phyloP scores from a whole-genome alignment of 2,797 vertebrate genomes.

The Yasuhikotakia modesta region DNA sequence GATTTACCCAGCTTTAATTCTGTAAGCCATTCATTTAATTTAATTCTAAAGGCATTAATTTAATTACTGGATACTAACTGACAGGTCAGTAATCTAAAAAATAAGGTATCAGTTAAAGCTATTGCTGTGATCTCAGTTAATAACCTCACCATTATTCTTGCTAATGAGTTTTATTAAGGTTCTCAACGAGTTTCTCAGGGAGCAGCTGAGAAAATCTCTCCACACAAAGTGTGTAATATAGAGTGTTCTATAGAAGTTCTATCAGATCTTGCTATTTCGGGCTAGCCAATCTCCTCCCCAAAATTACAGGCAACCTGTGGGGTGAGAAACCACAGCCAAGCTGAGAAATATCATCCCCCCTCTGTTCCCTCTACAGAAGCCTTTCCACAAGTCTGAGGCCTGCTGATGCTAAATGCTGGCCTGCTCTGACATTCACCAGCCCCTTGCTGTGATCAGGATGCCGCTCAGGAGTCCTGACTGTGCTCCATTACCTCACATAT shows the following conservation, averaged over 20 bases:
- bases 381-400: conserved; percentile 30
- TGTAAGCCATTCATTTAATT: conserved; percentile 1
- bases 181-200: conserved; percentile 9
- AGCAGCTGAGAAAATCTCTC: background rate
- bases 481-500: conserved; percentile 60
- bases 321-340: conserved; percentile 50
- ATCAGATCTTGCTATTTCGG: conserved; percentile 25
- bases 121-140: background rate
- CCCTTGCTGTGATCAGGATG: conserved; percentile 53
- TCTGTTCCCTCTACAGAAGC: conserved; percentile 45
- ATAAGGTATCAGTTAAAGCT: background rate
- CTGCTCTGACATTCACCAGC: conserved; percentile 47
- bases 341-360: conserved; percentile 53
- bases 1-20: background rate
- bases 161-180: conserved; percentile 23
- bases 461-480: conserved; percentile 45
- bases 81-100: conserved; percentile 33
- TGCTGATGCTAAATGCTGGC: conserved; percentile 31
- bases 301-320: conserved; percentile 51
- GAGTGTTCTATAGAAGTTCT: conserved; percentile 1
- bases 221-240: conserved; percentile 5
- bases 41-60: conserved; percentile 1
- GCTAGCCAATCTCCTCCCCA: conserved; percentile 25
- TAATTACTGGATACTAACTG: background rate
- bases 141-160: background rate